phyloP scores from a whole-genome alignment of 2,888 invertebrate genomes.

The Trachelus iudaicus region DNA sequence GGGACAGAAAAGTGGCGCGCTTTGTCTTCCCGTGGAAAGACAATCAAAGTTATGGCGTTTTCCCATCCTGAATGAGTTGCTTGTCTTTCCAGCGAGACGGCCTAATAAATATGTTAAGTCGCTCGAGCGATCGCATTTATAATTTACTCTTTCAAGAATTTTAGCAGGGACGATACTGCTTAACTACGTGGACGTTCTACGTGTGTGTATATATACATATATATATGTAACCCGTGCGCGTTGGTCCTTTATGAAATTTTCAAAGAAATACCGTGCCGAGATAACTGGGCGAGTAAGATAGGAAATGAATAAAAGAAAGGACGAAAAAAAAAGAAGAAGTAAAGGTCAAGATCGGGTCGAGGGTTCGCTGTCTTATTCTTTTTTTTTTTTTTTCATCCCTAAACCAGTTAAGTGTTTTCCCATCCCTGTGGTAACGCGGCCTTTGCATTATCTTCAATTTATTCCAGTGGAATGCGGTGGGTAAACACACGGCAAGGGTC shows the following conservation, averaged over 20 bases:
- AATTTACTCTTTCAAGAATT: too few relatives aligned
- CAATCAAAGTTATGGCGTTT: background rate
- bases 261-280: background rate
- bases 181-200: too few relatives aligned
- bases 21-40: background rate
- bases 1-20: background rate
- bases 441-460: conserved; percentile 29
- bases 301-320: background rate
- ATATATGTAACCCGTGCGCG: background rate
- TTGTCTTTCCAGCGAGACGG: too few relatives aligned
- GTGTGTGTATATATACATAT: too few relatives aligned
- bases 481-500: background rate
- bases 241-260: background rate
- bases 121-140: too few relatives aligned
- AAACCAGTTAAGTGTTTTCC: conserved; percentile 18
- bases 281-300: background rate
- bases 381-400: background rate
- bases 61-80: too few relatives aligned
- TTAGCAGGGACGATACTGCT: too few relatives aligned
- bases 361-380: background rate
- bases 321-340: background rate
- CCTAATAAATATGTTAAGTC: too few relatives aligned
- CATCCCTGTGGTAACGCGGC: conserved; percentile 28
- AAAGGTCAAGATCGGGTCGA: background rate
- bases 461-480: conserved; percentile 36